Base-by-base conservation (phyloP, 2,797 vertebrate species). In the Loris lydekkerianus region DNA sequence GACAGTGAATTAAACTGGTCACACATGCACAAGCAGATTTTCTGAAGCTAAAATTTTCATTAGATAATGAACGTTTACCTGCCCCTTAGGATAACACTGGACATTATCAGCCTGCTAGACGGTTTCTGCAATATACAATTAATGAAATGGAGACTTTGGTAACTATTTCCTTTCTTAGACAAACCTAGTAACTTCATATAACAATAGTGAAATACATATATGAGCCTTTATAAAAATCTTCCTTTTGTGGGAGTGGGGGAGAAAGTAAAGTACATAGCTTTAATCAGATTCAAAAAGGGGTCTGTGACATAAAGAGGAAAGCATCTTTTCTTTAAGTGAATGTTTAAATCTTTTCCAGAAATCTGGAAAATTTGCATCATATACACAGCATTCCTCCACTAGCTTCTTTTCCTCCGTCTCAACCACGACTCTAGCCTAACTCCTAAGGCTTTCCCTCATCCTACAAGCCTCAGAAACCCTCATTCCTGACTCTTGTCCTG, bases 401-500 rank as follows among this genome's bases (percentile, higher is more conserved):
- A 34, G 60, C 46, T 93, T 78, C 9, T 81, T 37, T 72, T 92
- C 18, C 89, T 53, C 21, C 17, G 2, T 92, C 69, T 60, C n/a
- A 89, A 58, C 29, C 67, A 93, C 17, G 8, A 69, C 31, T 91
- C 18, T 49, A 40, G 17, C 87, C 53, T 20, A 89, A 58, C 43
- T 87, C 27, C 76, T 82, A 95, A 87, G 31, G 27, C 17, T 65
- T 3, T 84, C 58, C 31, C 83, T 93, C 67, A 86, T 43, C 56
- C 60, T 73, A 72, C 4, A 87, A 29, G 31, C 29, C 75, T 92
- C 21, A 27, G 86, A 93, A 14, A 88, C 69, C 81, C 70, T 73
- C 89, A 91, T 90, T 92, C 49, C 81, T 92, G 84, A 96, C 85
- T 96, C 92, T 90, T 85, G 34, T 82, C 83, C 77, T 92, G 49